Evolutionary conservation across 53 echinoderm and acorn worm species (phyloP).

Genomic region (Echinometra lucunter): DNA sequence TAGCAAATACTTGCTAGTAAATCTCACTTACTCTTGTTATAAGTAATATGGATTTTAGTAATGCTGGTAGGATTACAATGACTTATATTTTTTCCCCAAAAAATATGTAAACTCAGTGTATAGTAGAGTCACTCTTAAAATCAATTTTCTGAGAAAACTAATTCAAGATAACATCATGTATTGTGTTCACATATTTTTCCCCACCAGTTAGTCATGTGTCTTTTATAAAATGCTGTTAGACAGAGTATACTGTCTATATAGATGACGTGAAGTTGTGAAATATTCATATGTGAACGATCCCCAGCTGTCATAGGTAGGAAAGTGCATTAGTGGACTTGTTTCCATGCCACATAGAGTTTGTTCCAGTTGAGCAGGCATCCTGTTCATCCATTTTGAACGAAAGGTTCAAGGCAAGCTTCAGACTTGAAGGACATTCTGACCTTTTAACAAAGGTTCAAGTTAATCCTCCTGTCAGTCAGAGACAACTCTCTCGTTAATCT

Average conservation of each 20-base stretch:
- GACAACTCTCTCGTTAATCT: not conserved
- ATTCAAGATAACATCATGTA: not conserved
- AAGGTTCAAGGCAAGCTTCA: conserved; percentile 31
- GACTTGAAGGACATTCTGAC: conserved; percentile 12
- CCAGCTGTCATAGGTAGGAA: conserved; percentile 17
- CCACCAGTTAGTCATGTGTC: not conserved
- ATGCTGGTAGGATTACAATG: not conserved
- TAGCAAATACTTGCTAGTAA: not conserved
- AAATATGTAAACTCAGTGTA: not conserved
- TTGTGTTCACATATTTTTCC: not conserved
- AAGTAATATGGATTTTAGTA: not conserved
- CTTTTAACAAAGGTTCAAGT: not conserved
- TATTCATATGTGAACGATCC: conserved; percentile 21
- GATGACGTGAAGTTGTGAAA: not conserved
- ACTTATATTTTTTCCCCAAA: not conserved
- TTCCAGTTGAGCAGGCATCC: conserved; percentile 8
- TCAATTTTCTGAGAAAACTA: not conserved
- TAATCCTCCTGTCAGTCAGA: not conserved
- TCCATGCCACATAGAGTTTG: conserved; percentile 47
- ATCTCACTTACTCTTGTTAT: not conserved
- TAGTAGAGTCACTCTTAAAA: not conserved
- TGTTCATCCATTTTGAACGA: conserved; percentile 3
- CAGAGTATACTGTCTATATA: no score
- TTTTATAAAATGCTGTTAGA: not conserved
- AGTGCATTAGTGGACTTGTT: conserved; percentile 43